phyloP scores from a whole-genome alignment of 2,888 invertebrate species.

The Noctua janthina region DNA sequence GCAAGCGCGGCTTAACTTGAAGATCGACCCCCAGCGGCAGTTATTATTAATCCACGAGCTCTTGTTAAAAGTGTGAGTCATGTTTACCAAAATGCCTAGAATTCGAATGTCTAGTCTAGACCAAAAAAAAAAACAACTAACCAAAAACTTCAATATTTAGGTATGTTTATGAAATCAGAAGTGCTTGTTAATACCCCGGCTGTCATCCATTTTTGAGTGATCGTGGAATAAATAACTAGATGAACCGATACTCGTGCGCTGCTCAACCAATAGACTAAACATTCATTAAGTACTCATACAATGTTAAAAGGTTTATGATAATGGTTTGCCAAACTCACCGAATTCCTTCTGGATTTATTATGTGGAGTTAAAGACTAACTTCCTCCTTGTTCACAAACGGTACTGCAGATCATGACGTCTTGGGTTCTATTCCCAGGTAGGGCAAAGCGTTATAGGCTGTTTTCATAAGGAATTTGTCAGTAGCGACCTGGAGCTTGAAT shows the following conservation, averaged over 20 bases:
- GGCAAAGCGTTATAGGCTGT: background rate
- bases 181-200: constrained; percentile 47
- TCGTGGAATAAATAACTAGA: constrained; percentile 57
- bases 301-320: constrained; percentile 65
- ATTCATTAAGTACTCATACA: constrained; percentile 68
- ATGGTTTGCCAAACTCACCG: constrained; percentile 38
- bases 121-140: constrained; percentile 9
- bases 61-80: constrained; percentile 6
- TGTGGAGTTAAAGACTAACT: constrained; percentile 3
- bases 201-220: constrained; percentile 55
- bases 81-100: constrained; percentile 18
- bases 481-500: background rate
- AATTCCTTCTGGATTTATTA: constrained; percentile 46
- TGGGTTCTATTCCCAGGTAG: background rate
- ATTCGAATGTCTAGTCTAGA: constrained; percentile 16
- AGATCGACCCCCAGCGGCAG: no score
- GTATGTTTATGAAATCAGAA: constrained; percentile 45
- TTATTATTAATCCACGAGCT: background rate
- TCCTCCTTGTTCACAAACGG: background rate
- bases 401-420: background rate
- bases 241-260: constrained; percentile 58
- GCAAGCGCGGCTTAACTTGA: no score
- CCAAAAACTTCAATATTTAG: constrained; percentile 49
- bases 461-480: background rate
- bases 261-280: constrained; percentile 80